Percentiles rank a stretch among this genome's conserved stretches.
Conservation (phyloP, 2,113 vertebrate species). For the Cyanoramphus novaezelandiae region DNA sequence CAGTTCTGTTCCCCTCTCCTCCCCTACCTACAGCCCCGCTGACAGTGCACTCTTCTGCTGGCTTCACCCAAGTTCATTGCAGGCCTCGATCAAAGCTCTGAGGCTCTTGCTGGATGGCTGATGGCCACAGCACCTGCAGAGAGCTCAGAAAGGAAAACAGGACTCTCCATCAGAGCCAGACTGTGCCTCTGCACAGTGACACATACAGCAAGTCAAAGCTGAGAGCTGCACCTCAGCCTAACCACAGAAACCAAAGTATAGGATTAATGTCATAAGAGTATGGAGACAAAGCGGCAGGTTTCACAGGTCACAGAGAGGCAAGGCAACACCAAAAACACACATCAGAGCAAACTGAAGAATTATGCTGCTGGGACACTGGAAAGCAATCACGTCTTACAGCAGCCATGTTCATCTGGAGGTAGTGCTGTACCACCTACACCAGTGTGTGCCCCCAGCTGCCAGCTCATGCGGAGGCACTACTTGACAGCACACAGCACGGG, state of each 20-base stretch:
- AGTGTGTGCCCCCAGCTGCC: background rate
- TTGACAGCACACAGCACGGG: accelerated
- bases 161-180: background rate
- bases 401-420: accelerated
- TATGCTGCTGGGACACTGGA: background rate
- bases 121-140: background rate
- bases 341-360: background rate
- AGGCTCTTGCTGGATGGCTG: background rate
- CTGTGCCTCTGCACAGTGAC: background rate
- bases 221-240: background rate
- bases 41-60: background rate
- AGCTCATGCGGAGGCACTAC: background rate
- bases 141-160: background rate
- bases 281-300: background rate
- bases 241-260: background rate
- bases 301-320: background rate
- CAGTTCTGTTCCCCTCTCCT: background rate
- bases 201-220: background rate
- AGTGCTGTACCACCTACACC: background rate
- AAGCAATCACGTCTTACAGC: background rate
- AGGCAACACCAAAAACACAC: background rate
- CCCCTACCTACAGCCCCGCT: background rate
- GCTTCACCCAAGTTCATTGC: background rate
- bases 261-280: background rate
- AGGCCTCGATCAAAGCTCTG: background rate